Base-by-base conservation (phyloP, 2,888 invertebrate species). In the Coelinius sp. region DNA sequence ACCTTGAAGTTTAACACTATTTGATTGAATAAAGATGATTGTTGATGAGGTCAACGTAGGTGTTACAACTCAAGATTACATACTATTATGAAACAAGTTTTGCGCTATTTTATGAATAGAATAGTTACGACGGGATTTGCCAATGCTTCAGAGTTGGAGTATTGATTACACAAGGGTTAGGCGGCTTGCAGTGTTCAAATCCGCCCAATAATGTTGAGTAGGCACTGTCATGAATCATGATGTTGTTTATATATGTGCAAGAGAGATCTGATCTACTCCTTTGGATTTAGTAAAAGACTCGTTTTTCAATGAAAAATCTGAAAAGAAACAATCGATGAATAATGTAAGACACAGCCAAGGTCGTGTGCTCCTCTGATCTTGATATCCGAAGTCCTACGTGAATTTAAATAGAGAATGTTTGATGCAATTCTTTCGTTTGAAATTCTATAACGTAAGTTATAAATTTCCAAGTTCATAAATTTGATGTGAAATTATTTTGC, bases 21-120 rank as follows among this genome's bases (percentile, higher is more conserved):
- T 53, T 53, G 25, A 25, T 25, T 27, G 27, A 53, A 27, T 53
- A 53, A 53, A 25, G 53, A 53, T 53, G 53, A n/a, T 27, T 6
- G 25, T n/a, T 53, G 68, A 68, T 68, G 68, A 68, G 68, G 68
- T 68, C 68, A 46, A 59, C 59, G 68, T 68, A 56, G 68, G 68
- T 68, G 56, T 59, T 68, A 25, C 53, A 53, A 25, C 25, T 53
- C 7, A 44, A 59, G 44, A 46, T 46, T 27, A 35, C 35, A 46
- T 62, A 49, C 17, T 20, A 68, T 68, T 62, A 68, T 68, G 68
- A 68, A 68, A 68, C 53, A 20, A 46, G 59, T 46, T 41, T 10
- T 46, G 49, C 62, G 27, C 8, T 59, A 31, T 59, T 59, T 41
- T 68, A 41, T 56, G 35, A 44, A 38, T 56, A 56, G 68, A 68